These are phyloP conservation scores for Carassius gibelio DNA, from an alignment of 2,113 vertebrate species.

Conservation along the genomic window DNA sequence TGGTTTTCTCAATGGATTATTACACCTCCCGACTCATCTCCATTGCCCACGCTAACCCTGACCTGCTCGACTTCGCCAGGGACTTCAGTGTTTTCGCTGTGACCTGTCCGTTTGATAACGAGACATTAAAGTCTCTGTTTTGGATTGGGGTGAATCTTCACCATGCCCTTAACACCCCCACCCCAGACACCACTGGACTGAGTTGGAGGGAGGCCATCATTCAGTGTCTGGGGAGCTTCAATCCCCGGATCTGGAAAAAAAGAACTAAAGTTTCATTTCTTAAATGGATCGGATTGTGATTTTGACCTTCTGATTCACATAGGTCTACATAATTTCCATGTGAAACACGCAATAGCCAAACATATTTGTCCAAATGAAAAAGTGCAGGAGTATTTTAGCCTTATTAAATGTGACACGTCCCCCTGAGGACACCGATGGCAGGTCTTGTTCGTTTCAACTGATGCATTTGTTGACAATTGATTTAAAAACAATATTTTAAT, in stretches of 20 bases:
- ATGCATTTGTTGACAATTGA: constrained; percentile 23
- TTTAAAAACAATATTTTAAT: constrained; percentile 13
- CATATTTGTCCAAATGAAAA: not conserved
- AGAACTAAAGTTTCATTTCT: not conserved
- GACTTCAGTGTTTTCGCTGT: too few relatives aligned
- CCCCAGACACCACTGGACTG: too few relatives aligned
- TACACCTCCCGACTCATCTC: too few relatives aligned
- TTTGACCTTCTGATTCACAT: not conserved
- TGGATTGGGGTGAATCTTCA: too few relatives aligned
- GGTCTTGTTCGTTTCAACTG: not conserved
- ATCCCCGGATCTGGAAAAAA: not conserved
- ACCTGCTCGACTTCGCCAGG: too few relatives aligned
- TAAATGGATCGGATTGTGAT: not conserved
- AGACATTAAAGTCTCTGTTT: too few relatives aligned
- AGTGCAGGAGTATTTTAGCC: not conserved
- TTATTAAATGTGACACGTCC: not conserved
- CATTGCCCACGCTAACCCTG: too few relatives aligned
- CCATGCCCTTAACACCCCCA: too few relatives aligned
- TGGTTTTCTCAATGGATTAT: too few relatives aligned
- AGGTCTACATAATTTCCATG: not conserved
- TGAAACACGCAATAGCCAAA: not conserved
- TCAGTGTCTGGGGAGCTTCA: too few relatives aligned
- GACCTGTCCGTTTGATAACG: too few relatives aligned
- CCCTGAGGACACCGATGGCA: not conserved
- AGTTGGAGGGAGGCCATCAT: too few relatives aligned